These are phyloP conservation scores for Acinonyx jubatus DNA, from an alignment of 2,113 vertebrate genomes.

Conservation along the genomic window DNA sequence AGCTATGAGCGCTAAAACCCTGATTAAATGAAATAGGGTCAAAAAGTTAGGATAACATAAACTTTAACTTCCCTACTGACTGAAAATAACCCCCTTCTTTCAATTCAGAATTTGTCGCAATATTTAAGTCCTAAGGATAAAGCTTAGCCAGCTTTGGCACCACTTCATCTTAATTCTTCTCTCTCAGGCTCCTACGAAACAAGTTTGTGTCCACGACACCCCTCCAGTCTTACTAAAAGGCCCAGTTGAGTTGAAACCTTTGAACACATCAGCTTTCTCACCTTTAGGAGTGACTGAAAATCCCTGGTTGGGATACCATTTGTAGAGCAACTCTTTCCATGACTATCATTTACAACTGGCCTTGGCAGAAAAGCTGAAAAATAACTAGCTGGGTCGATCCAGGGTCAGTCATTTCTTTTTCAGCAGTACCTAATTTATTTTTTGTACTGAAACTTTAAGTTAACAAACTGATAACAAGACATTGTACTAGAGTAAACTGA, in stretches of 20 bases:
- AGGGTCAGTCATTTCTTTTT: not conserved
- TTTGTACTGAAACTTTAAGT: not conserved
- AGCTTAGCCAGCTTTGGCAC: not conserved
- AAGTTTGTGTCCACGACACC: not conserved
- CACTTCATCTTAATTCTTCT: not conserved
- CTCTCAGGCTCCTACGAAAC: not conserved
- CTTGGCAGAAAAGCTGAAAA: not conserved
- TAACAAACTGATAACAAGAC: constrained; percentile 5
- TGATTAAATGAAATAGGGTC: constrained; percentile 42
- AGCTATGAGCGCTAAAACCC: constrained; percentile 21
- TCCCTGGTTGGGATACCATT: not conserved
- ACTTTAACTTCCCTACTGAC: not conserved
- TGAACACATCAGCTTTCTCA: not conserved
- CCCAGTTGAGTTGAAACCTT: not conserved
- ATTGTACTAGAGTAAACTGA: not conserved
- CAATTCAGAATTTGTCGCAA: not conserved
- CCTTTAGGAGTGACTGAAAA: not conserved
- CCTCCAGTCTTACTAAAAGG: not conserved
- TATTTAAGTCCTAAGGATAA: not conserved
- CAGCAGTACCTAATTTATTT: not conserved
- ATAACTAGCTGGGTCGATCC: not conserved
- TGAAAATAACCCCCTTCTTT: not conserved
- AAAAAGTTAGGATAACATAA: not conserved
- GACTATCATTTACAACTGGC: too few species aligned
- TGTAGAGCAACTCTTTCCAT: not conserved